Base-by-base conservation (phyloP, 2,113 vertebrate genomes). In the Mesitornis unicolor region DNA sequence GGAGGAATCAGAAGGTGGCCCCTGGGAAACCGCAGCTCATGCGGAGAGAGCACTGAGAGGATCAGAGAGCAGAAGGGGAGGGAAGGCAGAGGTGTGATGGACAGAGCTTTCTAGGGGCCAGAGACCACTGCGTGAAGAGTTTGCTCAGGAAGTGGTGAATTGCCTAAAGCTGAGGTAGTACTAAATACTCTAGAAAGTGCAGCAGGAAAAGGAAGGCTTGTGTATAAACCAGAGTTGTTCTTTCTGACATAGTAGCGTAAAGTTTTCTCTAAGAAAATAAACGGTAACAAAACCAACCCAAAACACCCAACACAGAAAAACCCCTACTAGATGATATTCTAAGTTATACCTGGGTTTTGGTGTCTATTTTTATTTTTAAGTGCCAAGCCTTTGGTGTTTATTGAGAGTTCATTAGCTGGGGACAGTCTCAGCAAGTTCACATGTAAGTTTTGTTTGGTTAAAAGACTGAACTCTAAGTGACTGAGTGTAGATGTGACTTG, bases 251-350 rank as follows among this genome's bases (percentile, higher is more conserved):
- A 7, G 17, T 4, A 53, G 25, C 2, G 25, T 8, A 28, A 54
- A n/a, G 4, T 48, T 88, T 90, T 19, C 48, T 33, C 18, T 21
- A 26, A 75, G 25, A 2, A 33, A 22, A 57, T n/a, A 73, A 11
- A 31, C 42, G 24, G 51, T n/a, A 60, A 29, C 3, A 63, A n/a
- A 9, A 17, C 13, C 50, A 76, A 26, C 9, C 8, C 11, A 14
- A 51, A 75, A 11, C 5, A 22, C 1, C 12, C 57, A 71, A 36
- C 16, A 38, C 1, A 33, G 11, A 15, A n/a, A 47, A 29, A 0
- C 1, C 11, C n/a, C 6, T 28, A 3, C 7, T 8, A n/a, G 35
- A 12, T 82, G 10, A 15, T 47, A 59, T 75, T 45, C 22, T 15
- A 20, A 36, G 2, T 60, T 76, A 40, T 10, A 31, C 35, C 6